Evolutionary conservation across 1,140 invertebrate species (phyloP).

Genomic region (Drosophila guanche): DNA sequence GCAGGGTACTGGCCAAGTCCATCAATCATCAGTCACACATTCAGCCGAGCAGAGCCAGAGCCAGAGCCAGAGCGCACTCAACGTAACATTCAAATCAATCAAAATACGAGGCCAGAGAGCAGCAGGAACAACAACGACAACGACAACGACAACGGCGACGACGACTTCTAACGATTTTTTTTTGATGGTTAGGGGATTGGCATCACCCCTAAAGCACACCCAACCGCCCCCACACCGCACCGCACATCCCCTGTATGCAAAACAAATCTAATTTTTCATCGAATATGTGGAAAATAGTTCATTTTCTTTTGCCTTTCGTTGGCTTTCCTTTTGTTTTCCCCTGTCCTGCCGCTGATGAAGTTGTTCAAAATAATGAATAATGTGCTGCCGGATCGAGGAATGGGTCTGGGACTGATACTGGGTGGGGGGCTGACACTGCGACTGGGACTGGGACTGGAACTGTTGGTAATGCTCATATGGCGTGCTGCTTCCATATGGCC

Average conservation of each 20-base stretch:
- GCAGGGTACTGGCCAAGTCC: slow-evolving; percentile 60
- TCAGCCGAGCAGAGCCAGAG: slow-evolving; percentile 21
- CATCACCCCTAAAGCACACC: slow-evolving; percentile 20
- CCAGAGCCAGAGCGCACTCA: slow-evolving; percentile 62
- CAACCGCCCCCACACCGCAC: slow-evolving; percentile 5
- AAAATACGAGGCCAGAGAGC: slow-evolving; percentile 49
- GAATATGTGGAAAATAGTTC: slow-evolving; percentile 56
- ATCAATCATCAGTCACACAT: slow-evolving; percentile 81
- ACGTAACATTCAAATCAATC: slow-evolving; percentile 83
- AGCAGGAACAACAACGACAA: too few species aligned
- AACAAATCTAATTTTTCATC: slow-evolving; percentile 78
- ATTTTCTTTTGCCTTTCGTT: slow-evolving; percentile 1
- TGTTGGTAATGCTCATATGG: slow-evolving; percentile 67
- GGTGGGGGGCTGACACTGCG: neutral
- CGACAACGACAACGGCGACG: slow-evolving; percentile 13
- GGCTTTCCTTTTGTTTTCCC: neutral
- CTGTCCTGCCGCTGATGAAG: slow-evolving; percentile 40
- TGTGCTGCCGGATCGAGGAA: slow-evolving; percentile 35
- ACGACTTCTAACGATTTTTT: slow-evolving; percentile 61
- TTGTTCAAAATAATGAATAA: slow-evolving; percentile 67
- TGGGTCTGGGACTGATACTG: neutral
- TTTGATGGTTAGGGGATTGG: slow-evolving; percentile 32
- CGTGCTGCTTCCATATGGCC: slow-evolving; percentile 37
- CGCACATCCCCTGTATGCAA: slow-evolving; percentile 55
- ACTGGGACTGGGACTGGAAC: neutral